Percentiles rank a stretch among this genome's conserved stretches.
phyloP scores from a whole-genome alignment of 2,797 vertebrate species.

The Anabas testudineus region DNA sequence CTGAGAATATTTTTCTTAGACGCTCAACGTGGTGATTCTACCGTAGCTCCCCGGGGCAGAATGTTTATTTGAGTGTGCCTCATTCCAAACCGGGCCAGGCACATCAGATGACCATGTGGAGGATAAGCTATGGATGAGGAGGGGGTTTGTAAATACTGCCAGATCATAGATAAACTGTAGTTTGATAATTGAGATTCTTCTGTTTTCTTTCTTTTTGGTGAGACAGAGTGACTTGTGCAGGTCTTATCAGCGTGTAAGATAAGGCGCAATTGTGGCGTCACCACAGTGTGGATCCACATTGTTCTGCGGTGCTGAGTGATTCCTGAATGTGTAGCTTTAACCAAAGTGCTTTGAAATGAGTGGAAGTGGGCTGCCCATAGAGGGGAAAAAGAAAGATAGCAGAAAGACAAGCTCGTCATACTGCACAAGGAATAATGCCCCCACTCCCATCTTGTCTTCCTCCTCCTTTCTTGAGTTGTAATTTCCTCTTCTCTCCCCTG shows the following conservation, averaged over 20 bases:
- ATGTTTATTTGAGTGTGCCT: constrained; percentile 75
- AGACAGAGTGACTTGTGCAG: constrained; percentile 39
- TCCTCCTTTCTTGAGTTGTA: constrained; percentile 65
- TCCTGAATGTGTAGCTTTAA: constrained; percentile 36
- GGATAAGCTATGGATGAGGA: constrained; percentile 54
- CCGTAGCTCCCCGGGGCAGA: constrained; percentile 50
- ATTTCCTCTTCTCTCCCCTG: constrained; percentile 77
- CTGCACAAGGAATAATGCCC: constrained; percentile 50
- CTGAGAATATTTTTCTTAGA: constrained; percentile 65
- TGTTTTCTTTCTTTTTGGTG: constrained; percentile 46
- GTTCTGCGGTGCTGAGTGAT: constrained; percentile 46
- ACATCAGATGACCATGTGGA: constrained; percentile 73
- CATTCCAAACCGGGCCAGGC: constrained; percentile 68
- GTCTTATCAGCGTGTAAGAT: constrained; percentile 64
- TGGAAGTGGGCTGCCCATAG: constrained; percentile 39
- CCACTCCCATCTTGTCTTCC: constrained; percentile 48
- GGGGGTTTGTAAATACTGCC: constrained; percentile 34
- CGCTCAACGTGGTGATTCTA: constrained; percentile 53
- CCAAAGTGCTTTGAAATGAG: constrained; percentile 39
- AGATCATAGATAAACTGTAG: constrained; percentile 71
- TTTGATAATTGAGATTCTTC: constrained; percentile 40
- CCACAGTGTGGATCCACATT: constrained; percentile 23
- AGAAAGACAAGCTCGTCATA: constrained; percentile 63
- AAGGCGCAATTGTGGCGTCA: constrained; percentile 33
- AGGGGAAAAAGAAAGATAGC: constrained; percentile 35